Conservation (phyloP, 2,888 invertebrate species). For the Dorcus hopei region DNA sequence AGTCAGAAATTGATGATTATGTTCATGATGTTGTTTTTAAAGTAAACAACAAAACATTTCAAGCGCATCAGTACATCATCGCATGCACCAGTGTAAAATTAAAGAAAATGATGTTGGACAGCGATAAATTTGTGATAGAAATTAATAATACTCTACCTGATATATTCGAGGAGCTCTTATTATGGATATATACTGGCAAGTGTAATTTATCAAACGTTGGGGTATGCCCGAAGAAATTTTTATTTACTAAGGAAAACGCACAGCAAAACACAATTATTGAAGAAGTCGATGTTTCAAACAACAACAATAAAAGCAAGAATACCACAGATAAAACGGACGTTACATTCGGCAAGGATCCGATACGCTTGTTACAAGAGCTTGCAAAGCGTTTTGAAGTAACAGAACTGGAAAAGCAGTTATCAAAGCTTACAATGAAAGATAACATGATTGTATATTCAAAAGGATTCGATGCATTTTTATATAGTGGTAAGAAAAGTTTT, state of each 20-base stretch:
- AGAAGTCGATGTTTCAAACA: neutral
- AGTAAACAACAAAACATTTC: slow-evolving; percentile 60
- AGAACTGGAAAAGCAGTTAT: slow-evolving; percentile 53
- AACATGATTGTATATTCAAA: slow-evolving; percentile 21
- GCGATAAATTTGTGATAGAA: slow-evolving; percentile 44
- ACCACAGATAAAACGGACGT: neutral
- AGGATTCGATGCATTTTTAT: slow-evolving; percentile 24
- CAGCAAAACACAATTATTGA: neutral
- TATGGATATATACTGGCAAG: slow-evolving; percentile 66
- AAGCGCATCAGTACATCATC: slow-evolving; percentile 72
- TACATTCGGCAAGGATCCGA: slow-evolving; percentile 50
- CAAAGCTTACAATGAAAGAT: slow-evolving; percentile 41
- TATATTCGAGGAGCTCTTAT: slow-evolving; percentile 69
- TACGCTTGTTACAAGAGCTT: slow-evolving; percentile 56
- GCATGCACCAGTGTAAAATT: slow-evolving; percentile 63
- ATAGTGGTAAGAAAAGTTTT: slow-evolving; percentile 14
- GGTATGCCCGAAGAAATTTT: slow-evolving; percentile 40
- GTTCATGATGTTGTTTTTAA: slow-evolving; percentile 72
- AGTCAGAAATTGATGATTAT: slow-evolving; percentile 59
- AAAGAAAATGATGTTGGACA: slow-evolving; percentile 54
- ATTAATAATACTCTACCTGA: slow-evolving; percentile 59
- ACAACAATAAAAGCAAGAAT: neutral
- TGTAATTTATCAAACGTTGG: slow-evolving; percentile 61
- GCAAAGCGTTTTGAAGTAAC: slow-evolving; percentile 56
- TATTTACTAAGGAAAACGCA: neutral